Conservation (phyloP, 2,888 invertebrate genomes). For the Drosophila incognita region DNA sequence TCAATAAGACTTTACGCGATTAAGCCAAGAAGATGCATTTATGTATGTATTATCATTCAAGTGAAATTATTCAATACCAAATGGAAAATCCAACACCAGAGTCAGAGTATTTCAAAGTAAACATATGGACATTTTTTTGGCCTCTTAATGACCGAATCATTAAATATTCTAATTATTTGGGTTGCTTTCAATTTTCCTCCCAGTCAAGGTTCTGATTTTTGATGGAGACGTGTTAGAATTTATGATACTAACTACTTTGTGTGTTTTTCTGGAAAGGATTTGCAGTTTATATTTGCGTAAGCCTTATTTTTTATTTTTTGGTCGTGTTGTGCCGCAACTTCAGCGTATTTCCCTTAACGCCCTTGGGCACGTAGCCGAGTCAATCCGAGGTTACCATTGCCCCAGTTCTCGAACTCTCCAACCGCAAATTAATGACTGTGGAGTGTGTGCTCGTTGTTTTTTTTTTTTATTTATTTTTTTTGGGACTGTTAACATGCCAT, state of each 20-base stretch:
- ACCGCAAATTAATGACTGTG: constrained; percentile 64
- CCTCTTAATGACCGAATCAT: neutral
- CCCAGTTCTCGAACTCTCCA: constrained; percentile 24
- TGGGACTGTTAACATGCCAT: constrained; percentile 69
- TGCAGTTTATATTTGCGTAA: constrained; percentile 27
- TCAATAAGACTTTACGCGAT: neutral
- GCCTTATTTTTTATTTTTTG: neutral
- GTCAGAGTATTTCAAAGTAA: neutral
- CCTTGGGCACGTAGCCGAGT: constrained; percentile 17
- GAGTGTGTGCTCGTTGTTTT: constrained; percentile 26
- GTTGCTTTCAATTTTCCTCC: neutral
- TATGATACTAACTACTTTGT: constrained; percentile 1
- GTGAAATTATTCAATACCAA: neutral
- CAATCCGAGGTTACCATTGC: constrained; percentile 13
- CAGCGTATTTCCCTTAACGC: constrained; percentile 11
- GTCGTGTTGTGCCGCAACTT: constrained; percentile 12
- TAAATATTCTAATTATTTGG: neutral
- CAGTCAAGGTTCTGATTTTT: neutral
- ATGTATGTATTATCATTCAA: neutral
- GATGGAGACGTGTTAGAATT: neutral
- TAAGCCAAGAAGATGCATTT: neutral
- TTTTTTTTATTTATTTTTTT: constrained; percentile 2
- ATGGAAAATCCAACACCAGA: neutral
- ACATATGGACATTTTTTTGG: neutral
- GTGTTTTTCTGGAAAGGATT: constrained; percentile 17